These are phyloP conservation scores for Hyposoter didymator DNA, from an alignment of 2,888 invertebrate species.

Conservation along the genomic window DNA sequence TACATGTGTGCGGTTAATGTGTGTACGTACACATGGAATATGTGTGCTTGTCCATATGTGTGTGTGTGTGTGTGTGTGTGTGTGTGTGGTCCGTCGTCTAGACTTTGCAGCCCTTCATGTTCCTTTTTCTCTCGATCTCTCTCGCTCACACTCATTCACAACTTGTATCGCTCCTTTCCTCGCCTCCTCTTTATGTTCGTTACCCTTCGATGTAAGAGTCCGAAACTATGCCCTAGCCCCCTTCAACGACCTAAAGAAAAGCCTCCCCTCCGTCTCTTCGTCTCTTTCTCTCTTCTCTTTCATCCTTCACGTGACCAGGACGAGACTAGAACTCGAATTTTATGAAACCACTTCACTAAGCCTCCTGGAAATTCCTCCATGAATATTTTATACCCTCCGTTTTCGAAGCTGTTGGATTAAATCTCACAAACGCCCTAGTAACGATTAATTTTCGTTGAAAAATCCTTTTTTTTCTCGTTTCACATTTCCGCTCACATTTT, in stretches of 20 bases:
- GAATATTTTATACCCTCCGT: neutral
- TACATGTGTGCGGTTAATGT: slow-evolving; percentile 4
- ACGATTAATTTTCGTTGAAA: neutral
- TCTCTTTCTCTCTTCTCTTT: slow-evolving; percentile 4
- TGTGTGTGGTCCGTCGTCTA: slow-evolving; percentile 57
- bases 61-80: neutral
- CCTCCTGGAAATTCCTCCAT: slow-evolving; percentile 9
- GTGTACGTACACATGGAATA: neutral
- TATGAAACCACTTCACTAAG: slow-evolving; percentile 9
- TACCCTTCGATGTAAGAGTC: slow-evolving; percentile 30
- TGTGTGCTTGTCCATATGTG: slow-evolving; percentile 18
- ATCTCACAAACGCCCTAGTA: neutral
- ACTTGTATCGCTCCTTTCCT: slow-evolving; percentile 5
- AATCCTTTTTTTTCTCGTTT: neutral
- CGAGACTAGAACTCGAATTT: slow-evolving; percentile 40
- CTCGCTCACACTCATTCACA: slow-evolving; percentile 12
- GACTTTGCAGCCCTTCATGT: slow-evolving; percentile 53
- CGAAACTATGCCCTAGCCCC: slow-evolving; percentile 47
- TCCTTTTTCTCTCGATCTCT: slow-evolving; percentile 12
- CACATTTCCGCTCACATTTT: neutral
- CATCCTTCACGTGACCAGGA: slow-evolving; percentile 42
- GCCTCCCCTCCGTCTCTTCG: neutral
- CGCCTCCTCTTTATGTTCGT: slow-evolving; percentile 16
- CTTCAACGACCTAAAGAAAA: slow-evolving; percentile 49
- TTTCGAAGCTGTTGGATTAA: neutral